Evolutionary conservation across 2,888 invertebrate genomes (phyloP).

Genomic region (Acanthosepion pharaonis): DNA sequence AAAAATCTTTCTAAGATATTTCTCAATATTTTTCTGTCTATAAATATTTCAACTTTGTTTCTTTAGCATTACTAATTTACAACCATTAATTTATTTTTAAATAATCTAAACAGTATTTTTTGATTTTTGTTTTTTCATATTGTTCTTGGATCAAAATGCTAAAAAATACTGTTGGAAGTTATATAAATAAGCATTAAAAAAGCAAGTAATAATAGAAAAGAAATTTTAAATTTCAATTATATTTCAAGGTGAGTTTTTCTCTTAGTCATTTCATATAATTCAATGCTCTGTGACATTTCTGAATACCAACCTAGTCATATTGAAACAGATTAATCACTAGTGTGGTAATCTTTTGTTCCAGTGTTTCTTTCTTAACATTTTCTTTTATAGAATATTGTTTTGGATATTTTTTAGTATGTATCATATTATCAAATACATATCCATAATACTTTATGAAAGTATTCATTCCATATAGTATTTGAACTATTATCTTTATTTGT

Average conservation of each 20-base stretch:
- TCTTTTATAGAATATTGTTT: neutral
- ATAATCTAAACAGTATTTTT: no score
- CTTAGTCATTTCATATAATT: neutral
- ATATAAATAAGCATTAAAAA: neutral
- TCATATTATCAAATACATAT: no score
- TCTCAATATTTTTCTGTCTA: no score
- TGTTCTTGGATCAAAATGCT: neutral
- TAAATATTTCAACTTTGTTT: no score
- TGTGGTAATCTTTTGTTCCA: neutral
- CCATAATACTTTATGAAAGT: neutral
- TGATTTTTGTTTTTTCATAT: no score
- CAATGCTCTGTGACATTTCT: neutral
- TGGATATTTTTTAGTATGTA: no score
- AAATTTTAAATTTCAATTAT: neutral
- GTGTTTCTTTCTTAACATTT: neutral
- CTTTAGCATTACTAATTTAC: no score
- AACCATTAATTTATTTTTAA: no score
- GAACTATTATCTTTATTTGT: no score
- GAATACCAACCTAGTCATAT: neutral
- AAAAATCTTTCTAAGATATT: no score
- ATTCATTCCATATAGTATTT: neutral
- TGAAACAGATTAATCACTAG: neutral
- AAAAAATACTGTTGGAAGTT: neutral
- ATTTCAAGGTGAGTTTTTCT: neutral
- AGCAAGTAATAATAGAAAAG: neutral